Base-by-base conservation (phyloP, 2,888 invertebrate species). In the Agriotes lineatus region DNA sequence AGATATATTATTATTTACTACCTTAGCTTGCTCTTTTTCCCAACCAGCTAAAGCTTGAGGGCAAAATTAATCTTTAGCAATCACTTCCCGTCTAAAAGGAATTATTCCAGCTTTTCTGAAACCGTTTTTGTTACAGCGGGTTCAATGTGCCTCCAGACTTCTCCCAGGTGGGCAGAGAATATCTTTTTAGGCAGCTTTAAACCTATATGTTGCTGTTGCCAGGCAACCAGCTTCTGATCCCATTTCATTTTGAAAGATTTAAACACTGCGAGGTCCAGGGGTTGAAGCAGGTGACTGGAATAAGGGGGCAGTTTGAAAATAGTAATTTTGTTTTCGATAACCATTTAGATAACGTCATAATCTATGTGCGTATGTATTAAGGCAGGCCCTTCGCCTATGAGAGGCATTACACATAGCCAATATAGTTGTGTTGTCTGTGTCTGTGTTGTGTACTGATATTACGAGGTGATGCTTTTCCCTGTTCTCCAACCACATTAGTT, bases 231-330 rank as follows among this genome's bases (percentile, higher is more conserved):
- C 14, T 52, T 30, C 14, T 52, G 9, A 33, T 33, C 52, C 52
- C 52, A 52, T 33, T 33, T 33, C 10, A 12, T 3, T 33, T 52
- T 52, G 7, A 57, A 37, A 30, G 20, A n/a, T 14, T 5, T 1
- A 39, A 39, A 57, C 2, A 39, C 39, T 22, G 57, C 10, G 6
- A 39, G 14, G 30, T 57, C 57, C n/a, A 57, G 19, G 1, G 57
- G 57, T 39, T 57, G 39, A 16, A 57, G 42, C 7, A 57, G 20
- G 12, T 57, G 57, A 12, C n/a, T 57, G 20, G 18, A 18, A 20
- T 57, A 39, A 12, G 57, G 20, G 2, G 57, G 57, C 10, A 57
- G 39, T 35, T 57, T 57, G n/a, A 57, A 22, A 20, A 57, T 57
- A 2, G 39, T 39, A 14, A 57, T 57, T 18, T 54, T 33, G 7